A percentile compares a stretch with the other conserved stretches of the same genome.
phyloP scores from a whole-genome alignment of 1,140 invertebrate species.

The Drosophila tropicalis region DNA sequence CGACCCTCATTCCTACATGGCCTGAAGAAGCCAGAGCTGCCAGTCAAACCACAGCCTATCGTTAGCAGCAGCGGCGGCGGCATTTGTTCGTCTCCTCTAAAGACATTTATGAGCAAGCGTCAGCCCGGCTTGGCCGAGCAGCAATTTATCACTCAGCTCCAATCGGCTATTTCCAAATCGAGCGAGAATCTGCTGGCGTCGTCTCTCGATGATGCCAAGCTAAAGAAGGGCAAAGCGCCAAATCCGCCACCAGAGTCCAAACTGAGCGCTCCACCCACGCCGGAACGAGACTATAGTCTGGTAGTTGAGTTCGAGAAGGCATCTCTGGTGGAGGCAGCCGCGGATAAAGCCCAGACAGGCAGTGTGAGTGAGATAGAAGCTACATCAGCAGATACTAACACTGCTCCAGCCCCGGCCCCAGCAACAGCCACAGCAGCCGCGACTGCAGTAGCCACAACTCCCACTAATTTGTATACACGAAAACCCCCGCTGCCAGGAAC shows the following conservation, averaged over 20 bases:
- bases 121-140: slow-evolving; percentile 77
- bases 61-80: slow-evolving; percentile 44
- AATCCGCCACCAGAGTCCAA: slow-evolving; percentile 84
- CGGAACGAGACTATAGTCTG: slow-evolving; percentile 76
- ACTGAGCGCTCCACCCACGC: slow-evolving; percentile 76
- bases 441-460: slow-evolving; percentile 75
- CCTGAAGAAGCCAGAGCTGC: slow-evolving; percentile 87
- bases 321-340: slow-evolving; percentile 38
- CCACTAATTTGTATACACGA: slow-evolving; percentile 83
- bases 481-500: slow-evolving; percentile 84
- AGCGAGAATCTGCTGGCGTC: slow-evolving; percentile 60
- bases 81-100: slow-evolving; percentile 40
- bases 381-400: slow-evolving; percentile 4
- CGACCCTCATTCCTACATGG: slow-evolving; percentile 89
- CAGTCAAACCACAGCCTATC: slow-evolving; percentile 85
- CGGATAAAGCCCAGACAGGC: slow-evolving; percentile 35
- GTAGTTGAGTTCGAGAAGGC: slow-evolving; percentile 76
- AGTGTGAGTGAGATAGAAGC: slow-evolving; percentile 14
- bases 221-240: slow-evolving; percentile 85
- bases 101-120: slow-evolving; percentile 64
- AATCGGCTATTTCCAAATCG: slow-evolving; percentile 82
- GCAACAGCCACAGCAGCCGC: background rate
- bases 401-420: background rate
- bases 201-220: slow-evolving; percentile 67
- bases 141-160: slow-evolving; percentile 84